Conservation (phyloP, 2,888 invertebrate genomes). For the Nemotelus nigrinus region DNA sequence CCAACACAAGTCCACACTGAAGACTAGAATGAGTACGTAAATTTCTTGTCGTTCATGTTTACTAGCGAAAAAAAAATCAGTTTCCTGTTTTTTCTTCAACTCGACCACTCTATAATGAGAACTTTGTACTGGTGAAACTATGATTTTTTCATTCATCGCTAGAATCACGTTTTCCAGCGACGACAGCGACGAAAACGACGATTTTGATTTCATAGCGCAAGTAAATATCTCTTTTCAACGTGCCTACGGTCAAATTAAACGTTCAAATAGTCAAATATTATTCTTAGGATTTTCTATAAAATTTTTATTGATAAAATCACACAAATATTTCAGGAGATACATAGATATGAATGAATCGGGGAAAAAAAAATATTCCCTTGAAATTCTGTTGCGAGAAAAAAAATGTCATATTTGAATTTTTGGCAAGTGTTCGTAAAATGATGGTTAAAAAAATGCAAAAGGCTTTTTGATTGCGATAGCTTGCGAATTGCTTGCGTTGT, state of each 20-base stretch:
- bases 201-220: too few relatives aligned
- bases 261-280: constrained; percentile 16
- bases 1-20: too few relatives aligned
- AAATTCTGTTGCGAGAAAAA: too few relatives aligned
- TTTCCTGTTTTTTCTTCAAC: constrained; percentile 14
- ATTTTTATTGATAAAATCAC: neutral
- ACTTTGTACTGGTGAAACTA: too few relatives aligned
- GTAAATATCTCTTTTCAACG: neutral
- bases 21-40: neutral
- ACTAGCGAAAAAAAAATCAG: neutral
- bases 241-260: neutral
- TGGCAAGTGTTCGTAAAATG: too few relatives aligned
- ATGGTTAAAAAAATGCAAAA: too few relatives aligned
- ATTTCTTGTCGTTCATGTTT: constrained; percentile 3
- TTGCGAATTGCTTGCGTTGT: too few relatives aligned
- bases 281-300: neutral
- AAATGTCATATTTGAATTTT: too few relatives aligned
- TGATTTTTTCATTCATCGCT: too few relatives aligned
- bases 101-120: neutral
- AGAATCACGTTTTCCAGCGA: too few relatives aligned
- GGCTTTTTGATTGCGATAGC: too few relatives aligned
- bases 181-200: too few relatives aligned
- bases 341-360: neutral
- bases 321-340: neutral
- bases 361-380: neutral